Conservation (phyloP, 2,888 invertebrate genomes). For the Bruchidius siliquastri region DNA sequence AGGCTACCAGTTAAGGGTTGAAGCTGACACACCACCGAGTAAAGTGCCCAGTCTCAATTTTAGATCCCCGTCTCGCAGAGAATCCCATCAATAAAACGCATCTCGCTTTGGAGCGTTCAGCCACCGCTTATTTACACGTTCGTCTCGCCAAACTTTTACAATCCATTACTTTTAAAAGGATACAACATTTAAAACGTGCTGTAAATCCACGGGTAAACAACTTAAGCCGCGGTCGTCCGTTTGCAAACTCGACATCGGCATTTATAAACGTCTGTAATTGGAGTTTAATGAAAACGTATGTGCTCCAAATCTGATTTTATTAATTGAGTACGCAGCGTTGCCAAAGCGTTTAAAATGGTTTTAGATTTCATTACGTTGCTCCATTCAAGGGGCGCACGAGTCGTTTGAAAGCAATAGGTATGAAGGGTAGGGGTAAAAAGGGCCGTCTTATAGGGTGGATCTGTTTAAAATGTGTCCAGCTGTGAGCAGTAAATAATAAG, state of each 20-base stretch:
- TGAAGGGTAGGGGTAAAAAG: no score
- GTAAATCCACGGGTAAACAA: neutral
- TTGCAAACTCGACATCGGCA: neutral
- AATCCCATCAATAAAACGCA: neutral
- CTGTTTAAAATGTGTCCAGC: no score
- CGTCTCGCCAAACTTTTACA: neutral
- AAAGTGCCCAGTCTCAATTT: neutral
- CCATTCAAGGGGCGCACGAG: no score
- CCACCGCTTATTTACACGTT: neutral
- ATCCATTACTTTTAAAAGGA: neutral
- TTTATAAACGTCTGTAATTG: neutral
- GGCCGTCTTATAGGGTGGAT: no score
- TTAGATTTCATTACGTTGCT: no score
- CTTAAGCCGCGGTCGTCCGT: neutral
- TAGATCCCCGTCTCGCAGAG: neutral
- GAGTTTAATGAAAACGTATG: neutral
- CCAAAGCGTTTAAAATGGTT: neutral
- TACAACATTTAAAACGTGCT: neutral
- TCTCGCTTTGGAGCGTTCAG: neutral
- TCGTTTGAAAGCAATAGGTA: no score
- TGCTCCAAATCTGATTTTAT: neutral
- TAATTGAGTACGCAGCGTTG: neutral
- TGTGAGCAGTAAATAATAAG: no score
- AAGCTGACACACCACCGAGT: neutral
- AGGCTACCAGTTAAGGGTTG: neutral